Conservation (phyloP, 2,113 vertebrate genomes). For the Lepus timidus region DNA sequence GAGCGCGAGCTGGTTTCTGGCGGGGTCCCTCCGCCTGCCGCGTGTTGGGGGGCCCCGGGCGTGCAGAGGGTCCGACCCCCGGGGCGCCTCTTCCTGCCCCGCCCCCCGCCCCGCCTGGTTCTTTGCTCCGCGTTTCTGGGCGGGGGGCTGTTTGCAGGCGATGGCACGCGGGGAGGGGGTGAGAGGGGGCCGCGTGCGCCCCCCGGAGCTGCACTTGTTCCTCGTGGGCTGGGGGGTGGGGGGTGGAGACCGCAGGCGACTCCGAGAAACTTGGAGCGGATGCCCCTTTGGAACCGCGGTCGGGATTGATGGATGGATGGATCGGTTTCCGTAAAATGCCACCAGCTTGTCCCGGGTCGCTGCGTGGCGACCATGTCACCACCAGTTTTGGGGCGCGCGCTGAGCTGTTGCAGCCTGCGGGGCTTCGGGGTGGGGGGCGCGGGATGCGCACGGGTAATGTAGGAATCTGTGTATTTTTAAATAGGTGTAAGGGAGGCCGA, state of each 20-base stretch:
- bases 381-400: background rate
- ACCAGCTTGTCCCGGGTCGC: background rate
- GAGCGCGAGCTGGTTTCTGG: background rate
- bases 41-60: background rate
- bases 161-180: no score
- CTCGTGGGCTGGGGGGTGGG: no score
- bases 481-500: background rate
- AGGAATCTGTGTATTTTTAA: background rate
- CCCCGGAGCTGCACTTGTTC: no score
- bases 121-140: no score
- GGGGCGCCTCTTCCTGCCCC: no score
- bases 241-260: no score
- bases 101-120: no score
- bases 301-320: background rate
- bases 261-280: background rate
- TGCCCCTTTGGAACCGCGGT: background rate
- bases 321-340: background rate
- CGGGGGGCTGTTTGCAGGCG: no score
- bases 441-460: background rate
- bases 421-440: background rate
- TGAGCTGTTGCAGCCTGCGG: background rate
- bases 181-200: no score
- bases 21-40: background rate
- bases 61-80: background rate
- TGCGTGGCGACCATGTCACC: background rate